Conservation (phyloP, 2,113 vertebrate genomes). For the Phylloscopus trochilus region DNA sequence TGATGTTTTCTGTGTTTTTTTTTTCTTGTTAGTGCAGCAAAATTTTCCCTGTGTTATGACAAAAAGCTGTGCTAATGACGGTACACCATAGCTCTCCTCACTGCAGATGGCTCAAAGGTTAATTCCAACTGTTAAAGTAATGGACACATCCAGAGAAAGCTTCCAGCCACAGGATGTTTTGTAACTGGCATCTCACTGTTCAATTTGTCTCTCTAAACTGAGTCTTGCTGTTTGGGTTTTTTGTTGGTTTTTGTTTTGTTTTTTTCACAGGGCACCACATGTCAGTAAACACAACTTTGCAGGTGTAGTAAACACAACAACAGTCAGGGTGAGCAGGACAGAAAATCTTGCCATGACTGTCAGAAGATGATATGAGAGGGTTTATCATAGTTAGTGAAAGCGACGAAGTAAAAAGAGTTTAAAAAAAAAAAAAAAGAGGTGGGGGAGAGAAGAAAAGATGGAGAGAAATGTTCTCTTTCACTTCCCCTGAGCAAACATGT, state of each 20-base stretch:
- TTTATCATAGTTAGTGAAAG: not conserved
- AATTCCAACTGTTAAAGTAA: conserved; percentile 36
- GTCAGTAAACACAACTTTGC: not conserved
- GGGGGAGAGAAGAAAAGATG: not conserved
- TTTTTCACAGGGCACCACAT: not conserved
- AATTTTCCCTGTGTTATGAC: not conserved
- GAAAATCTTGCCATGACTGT: not conserved
- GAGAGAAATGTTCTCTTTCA: conserved; percentile 66
- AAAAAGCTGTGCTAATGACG: conserved; percentile 18
- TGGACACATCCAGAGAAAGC: not conserved
- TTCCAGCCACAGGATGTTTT: not conserved
- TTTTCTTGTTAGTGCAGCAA: not conserved
- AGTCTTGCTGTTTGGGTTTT: not conserved
- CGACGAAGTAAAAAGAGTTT: not conserved
- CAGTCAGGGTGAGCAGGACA: not conserved
- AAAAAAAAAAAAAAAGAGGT: not conserved
- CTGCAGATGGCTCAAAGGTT: conserved; percentile 10
- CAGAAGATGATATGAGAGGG: not conserved
- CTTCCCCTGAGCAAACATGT: conserved; percentile 91
- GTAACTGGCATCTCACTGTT: not conserved
- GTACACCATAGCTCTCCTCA: not conserved
- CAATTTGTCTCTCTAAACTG: not conserved
- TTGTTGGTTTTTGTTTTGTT: not conserved
- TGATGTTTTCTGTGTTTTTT: not conserved
- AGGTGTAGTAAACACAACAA: not conserved